Evolutionary conservation across 2,797 vertebrate species (phyloP).

Genomic region (Chiroxiphia lanceolata): DNA sequence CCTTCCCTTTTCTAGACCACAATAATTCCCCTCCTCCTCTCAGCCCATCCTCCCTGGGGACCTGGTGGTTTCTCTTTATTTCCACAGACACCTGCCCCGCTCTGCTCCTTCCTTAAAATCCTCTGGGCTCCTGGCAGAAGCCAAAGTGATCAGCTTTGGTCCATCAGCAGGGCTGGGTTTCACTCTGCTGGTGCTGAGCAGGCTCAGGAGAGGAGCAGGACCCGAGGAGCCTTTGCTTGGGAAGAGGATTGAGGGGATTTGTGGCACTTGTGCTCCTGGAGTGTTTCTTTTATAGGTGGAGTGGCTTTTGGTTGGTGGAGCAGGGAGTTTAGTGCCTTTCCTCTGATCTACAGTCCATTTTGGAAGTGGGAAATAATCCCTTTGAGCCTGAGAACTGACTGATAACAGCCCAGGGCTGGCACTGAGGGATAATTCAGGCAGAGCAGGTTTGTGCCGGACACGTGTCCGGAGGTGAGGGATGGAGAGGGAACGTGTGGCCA

Average conservation of each 20-base stretch:
- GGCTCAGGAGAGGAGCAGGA: background rate
- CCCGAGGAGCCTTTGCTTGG: background rate
- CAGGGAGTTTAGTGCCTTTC: background rate
- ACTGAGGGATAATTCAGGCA: background rate
- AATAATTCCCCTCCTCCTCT: constrained; percentile 51
- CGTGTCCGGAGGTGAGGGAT: background rate
- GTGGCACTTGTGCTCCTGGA: background rate
- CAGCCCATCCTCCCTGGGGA: constrained; percentile 20
- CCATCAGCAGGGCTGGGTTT: background rate
- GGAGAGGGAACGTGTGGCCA: background rate
- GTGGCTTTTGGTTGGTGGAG: background rate
- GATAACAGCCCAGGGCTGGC: background rate
- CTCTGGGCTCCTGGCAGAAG: background rate
- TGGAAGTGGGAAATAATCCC: background rate
- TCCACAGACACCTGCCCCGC: constrained; percentile 37
- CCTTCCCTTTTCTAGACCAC: constrained; percentile 60
- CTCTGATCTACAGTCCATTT: background rate
- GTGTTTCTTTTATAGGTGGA: background rate
- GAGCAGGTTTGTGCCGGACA: background rate
- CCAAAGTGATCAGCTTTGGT: background rate
- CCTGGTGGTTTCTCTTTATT: constrained; percentile 19
- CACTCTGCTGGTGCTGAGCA: background rate
- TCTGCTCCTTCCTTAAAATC: background rate
- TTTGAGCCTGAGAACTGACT: background rate
- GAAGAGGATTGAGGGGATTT: background rate